A percentile compares a stretch with the other conserved stretches of the same genome.
Evolutionary conservation across 2,888 invertebrate genomes (phyloP).

Genomic region (Adineta ricciae): DNA sequence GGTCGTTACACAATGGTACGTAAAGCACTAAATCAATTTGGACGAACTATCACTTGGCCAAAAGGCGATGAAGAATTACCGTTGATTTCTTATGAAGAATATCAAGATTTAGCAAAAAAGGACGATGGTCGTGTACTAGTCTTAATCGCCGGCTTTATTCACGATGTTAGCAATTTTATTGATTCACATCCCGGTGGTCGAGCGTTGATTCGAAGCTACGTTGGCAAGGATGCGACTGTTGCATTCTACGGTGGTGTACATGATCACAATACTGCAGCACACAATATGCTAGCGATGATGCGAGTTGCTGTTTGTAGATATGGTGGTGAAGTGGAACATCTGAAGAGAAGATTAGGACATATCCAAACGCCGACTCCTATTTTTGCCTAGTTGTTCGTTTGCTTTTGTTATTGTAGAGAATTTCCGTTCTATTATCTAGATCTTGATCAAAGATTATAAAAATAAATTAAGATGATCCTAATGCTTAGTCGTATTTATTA

Average conservation of each 20-base stretch:
- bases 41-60: background rate
- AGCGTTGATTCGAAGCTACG: background rate
- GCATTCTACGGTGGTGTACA: background rate
- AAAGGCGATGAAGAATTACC: background rate
- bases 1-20: background rate
- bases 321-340: background rate
- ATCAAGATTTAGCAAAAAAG: background rate
- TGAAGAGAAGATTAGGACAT: background rate
- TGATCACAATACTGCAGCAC: background rate
- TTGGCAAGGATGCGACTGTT: background rate
- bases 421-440: background rate
- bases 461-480: background rate
- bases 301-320: background rate
- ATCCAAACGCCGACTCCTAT: background rate
- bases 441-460: background rate
- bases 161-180: background rate
- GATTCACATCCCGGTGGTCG: background rate
- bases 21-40: background rate
- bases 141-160: background rate
- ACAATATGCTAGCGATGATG: background rate
- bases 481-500: background rate
- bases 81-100: background rate
- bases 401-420: background rate
- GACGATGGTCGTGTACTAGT: background rate
- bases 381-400: background rate